Base-by-base conservation (phyloP, 2,113 vertebrate species). In the Coturnix japonica region DNA sequence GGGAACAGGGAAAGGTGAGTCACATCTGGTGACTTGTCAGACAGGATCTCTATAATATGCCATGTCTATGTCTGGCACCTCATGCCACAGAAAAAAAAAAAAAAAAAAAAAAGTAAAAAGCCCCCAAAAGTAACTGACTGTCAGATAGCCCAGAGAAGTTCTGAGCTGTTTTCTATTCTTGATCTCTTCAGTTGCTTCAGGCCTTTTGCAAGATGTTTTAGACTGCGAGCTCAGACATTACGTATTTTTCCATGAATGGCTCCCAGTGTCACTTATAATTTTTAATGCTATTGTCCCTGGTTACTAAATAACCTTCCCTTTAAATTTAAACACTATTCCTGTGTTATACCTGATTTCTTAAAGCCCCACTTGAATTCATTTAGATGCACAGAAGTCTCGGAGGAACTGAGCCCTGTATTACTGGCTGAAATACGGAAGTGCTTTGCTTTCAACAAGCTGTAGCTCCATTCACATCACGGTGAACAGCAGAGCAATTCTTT, bases 281-380 rank as follows among this genome's bases (percentile, higher is more conserved):
- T 91, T 86, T 87, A 86, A 84, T 82, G 82, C 60, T 86, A 57
- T 86, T 90, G 66, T 89, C 63, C 54, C 33, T 19, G 92, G 91
- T 94, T 92, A 81, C 90, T 76, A 82, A 93, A 84, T 81, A 89
- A 93, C n/a, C 53, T 87, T 72, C 59, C 41, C 28, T 86, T 91
- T 73, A 78, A 81, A 91, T 86, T 91, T 73, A 78, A 86, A 91
- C 54, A 23, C 28, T 87, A 46, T 84, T 89, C 51, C 63, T 86
- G 19, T 41, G 15, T 75, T 87, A 43, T 46, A 46, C 28, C 89
- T 59, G 28, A 43, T 85, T 49, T 54, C 81, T 86, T 81, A 87
- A 89, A 65, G 70, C 44, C 75, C 21, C 31, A 11, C 63, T 33
- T 81, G 47, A 76, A 79, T 93, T 90, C 22, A 70, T 76, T 89